Base-by-base conservation (phyloP, 2,113 vertebrate genomes). In the Electrona antarctica region DNA sequence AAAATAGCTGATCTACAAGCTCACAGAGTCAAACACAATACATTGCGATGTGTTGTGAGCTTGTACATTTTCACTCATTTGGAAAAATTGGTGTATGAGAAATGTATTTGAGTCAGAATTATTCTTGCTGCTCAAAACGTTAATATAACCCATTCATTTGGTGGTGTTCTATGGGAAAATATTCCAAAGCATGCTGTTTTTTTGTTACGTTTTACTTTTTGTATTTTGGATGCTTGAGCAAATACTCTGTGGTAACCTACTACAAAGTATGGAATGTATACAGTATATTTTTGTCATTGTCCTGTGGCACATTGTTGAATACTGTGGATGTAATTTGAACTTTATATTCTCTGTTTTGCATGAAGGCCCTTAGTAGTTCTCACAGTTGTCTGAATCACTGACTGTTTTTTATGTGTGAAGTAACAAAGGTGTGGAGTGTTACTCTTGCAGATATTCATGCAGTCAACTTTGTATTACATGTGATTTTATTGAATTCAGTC, bases 141-240 rank as follows among this genome's bases (percentile, higher is more conserved):
- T 57, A 58, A 15, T 71, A 33, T 59, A 54, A 73, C 67, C 13
- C 7, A 11, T 12, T 11, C n/a, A 28, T 66, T 57, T 7, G 12
- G 12, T 62, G 48, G 75, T 71, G 33, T 21, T 77, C 3, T 64
- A 67, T 54, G 50, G 77, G 45, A 58, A 29, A 28, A 3, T 69
- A 57, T 74, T 59, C 46, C 28, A 47, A 57, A 69, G 67, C 64
- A 71, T 79, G 56, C 1, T 6, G 57, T 70, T 73, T 9, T 48
- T 12, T 76, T 14, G 8, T 47, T 12, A 70, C 4, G 1, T 66
- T 82, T 47, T 70, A 72, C 29, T 62, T 69, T 49, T 56, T n/a
- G n/a, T 82, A 80, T 72, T 67, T 78, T 78, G 74, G 69, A 78
- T 13, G 21, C 7, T 57, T 64, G 7, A 71, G 73, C 55, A 41